phyloP scores from a whole-genome alignment of 2,888 invertebrate genomes.

The Phalera bucephala region DNA sequence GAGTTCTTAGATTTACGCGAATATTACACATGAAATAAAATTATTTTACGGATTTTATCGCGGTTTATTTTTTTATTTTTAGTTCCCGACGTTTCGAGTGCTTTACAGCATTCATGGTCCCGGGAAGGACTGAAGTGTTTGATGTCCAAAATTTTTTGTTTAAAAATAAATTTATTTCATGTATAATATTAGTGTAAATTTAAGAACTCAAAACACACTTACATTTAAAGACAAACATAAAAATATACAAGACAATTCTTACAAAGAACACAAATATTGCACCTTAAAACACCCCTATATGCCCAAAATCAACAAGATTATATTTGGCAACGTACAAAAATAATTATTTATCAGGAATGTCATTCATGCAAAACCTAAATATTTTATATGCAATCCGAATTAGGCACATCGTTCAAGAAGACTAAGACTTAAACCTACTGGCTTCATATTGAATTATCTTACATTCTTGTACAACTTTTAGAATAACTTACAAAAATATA shows the following conservation, averaged over 20 bases:
- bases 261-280: conserved; percentile 22
- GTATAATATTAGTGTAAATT: no score
- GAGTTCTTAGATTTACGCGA: no score
- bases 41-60: no score
- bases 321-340: background rate
- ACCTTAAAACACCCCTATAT: conserved; percentile 7
- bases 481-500: conserved; percentile 9
- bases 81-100: no score
- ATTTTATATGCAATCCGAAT: conserved; percentile 8
- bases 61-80: no score
- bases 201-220: no score
- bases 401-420: conserved; percentile 57
- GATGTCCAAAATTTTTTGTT: no score
- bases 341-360: background rate
- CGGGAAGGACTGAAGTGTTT: no score
- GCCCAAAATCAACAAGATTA: background rate
- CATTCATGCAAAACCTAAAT: conserved; percentile 7
- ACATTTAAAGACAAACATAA: background rate
- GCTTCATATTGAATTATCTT: conserved; percentile 47
- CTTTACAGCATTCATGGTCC: no score
- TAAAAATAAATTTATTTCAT: no score
- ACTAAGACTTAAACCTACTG: conserved; percentile 48
- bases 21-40: no score
- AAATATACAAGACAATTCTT: conserved; percentile 7
- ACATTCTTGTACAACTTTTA: conserved; percentile 11